Percentiles rank a stretch among this genome's conserved stretches.
These are phyloP conservation scores for Hydrophis major DNA, from an alignment of 2,797 vertebrate species.

Conservation along the genomic window DNA sequence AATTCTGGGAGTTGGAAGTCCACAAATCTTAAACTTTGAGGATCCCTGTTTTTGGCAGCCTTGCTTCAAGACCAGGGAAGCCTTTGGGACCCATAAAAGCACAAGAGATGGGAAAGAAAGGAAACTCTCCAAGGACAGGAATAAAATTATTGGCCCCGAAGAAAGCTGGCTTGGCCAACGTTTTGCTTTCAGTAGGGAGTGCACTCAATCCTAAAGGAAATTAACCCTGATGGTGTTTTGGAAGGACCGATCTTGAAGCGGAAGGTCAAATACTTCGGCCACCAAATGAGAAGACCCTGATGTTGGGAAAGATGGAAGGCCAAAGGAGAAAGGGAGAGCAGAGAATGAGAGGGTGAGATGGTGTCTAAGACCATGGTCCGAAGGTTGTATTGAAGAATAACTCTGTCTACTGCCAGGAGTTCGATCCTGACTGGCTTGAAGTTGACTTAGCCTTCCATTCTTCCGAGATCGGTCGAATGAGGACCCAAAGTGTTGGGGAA, in stretches of 20 bases:
- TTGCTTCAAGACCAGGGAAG: background rate
- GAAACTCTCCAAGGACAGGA: background rate
- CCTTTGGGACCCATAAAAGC: background rate
- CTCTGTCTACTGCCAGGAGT: too few relatives aligned
- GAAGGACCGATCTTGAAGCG: background rate
- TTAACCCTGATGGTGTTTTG: background rate
- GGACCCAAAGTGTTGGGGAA: too few relatives aligned
- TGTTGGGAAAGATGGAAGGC: background rate
- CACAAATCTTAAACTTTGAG: too few relatives aligned
- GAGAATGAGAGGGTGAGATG: background rate
- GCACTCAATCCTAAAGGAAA: background rate
- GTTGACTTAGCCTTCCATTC: too few relatives aligned
- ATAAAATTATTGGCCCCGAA: too few relatives aligned
- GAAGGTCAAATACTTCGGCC: background rate
- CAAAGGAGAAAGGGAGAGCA: background rate
- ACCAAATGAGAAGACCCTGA: background rate
- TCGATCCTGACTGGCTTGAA: too few relatives aligned
- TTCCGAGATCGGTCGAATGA: too few relatives aligned
- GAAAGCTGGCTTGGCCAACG: background rate
- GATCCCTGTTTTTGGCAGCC: too few relatives aligned
- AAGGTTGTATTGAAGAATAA: too few relatives aligned
- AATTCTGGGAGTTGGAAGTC: too few relatives aligned
- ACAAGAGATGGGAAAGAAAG: too few relatives aligned
- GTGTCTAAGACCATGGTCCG: too few relatives aligned
- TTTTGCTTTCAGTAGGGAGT: background rate